Conservation (phyloP, 2,888 invertebrate species). For the Acanthosepion lycidas region DNA sequence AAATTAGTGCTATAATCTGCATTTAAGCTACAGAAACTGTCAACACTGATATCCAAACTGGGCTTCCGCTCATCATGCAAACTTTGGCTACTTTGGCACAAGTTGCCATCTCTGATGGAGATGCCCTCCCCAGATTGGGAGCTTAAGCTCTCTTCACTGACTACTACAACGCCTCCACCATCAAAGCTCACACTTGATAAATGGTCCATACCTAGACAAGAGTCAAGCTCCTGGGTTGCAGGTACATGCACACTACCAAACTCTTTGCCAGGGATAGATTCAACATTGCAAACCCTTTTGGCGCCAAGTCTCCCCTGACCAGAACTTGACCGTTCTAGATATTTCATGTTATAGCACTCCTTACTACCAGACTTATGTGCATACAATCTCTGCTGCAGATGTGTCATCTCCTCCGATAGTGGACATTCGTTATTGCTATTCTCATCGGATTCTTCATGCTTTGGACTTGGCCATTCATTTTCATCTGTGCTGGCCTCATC, state of each 20-base stretch:
- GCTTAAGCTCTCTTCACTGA: conserved; percentile 37
- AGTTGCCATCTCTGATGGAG: conserved; percentile 16
- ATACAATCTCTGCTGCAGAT: conserved; percentile 24
- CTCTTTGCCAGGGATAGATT: conserved; percentile 34
- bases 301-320: conserved; percentile 33
- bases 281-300: conserved; percentile 37
- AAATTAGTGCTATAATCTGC: conserved; percentile 37
- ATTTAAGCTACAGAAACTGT: conserved; percentile 44
- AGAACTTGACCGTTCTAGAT: conserved; percentile 20
- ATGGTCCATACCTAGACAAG: conserved; percentile 43
- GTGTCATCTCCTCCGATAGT: conserved; percentile 18
- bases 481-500: conserved; percentile 40
- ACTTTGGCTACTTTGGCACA: conserved; percentile 36
- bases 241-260: conserved; percentile 40
- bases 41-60: conserved; percentile 18
- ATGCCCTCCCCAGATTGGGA: conserved; percentile 33
- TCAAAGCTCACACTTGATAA: conserved; percentile 45
- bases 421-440: conserved; percentile 33
- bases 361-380: conserved; percentile 21
- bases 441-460: not conserved
- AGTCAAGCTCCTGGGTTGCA: conserved; percentile 41
- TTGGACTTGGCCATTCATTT: conserved; percentile 44
- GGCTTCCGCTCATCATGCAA: conserved; percentile 13
- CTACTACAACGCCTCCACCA: conserved; percentile 34
- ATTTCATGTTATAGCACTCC: conserved; percentile 40